Conservation (phyloP, 2,113 vertebrate species). For the Mystacornis crossleyi region DNA sequence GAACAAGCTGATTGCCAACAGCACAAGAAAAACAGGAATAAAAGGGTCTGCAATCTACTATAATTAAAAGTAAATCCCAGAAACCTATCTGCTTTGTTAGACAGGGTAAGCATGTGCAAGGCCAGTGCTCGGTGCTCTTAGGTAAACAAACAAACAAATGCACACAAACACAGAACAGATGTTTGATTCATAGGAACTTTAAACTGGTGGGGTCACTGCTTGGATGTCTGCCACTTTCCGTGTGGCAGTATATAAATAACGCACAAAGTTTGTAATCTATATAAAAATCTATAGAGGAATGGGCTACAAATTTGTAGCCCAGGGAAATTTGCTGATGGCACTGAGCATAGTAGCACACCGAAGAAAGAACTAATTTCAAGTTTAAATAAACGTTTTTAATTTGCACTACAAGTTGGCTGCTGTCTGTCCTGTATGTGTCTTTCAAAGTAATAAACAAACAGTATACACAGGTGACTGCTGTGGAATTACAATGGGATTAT, state of each 20-base stretch:
- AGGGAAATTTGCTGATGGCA: slow-evolving; percentile 39
- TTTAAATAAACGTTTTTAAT: slow-evolving; percentile 36
- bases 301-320: slow-evolving; percentile 39
- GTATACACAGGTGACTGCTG: slow-evolving; percentile 1
- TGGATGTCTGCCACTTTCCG: slow-evolving; percentile 42
- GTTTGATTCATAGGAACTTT: slow-evolving; percentile 56
- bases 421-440: background rate
- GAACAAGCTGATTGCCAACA: background rate
- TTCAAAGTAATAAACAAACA: slow-evolving; percentile 40
- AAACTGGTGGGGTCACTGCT: slow-evolving; percentile 48
- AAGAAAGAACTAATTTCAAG: slow-evolving; percentile 42
- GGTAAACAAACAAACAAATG: slow-evolving; percentile 64
- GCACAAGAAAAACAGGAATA: background rate
- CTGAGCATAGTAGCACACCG: background rate
- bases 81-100: background rate
- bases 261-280: slow-evolving; percentile 22
- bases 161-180: slow-evolving; percentile 61
- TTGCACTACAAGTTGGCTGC: background rate
- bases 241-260: slow-evolving; percentile 31
- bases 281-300: slow-evolving; percentile 60
- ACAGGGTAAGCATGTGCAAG: background rate
- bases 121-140: slow-evolving; percentile 31
- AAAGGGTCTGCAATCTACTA: background rate
- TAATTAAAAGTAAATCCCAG: background rate
- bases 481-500: slow-evolving; percentile 41